Conservation (phyloP, 2,113 vertebrate species). For the Mus pahari region DNA sequence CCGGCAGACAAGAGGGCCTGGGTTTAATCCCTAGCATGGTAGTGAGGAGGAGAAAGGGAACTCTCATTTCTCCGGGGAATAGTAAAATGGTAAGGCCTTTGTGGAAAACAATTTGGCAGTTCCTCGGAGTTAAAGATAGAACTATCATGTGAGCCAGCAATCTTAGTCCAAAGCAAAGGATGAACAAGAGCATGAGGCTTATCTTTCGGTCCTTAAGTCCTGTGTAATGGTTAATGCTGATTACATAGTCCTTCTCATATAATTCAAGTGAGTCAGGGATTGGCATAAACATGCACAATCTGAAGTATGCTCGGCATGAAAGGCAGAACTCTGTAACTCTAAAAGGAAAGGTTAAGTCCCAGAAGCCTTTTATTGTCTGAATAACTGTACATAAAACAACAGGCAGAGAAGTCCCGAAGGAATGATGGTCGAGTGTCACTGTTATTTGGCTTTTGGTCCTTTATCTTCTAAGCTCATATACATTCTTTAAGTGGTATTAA, state of each 20-base stretch:
- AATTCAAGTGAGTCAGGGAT: not conserved
- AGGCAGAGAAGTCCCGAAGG: constrained; percentile 62
- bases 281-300: constrained; percentile 21
- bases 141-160: not conserved
- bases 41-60: not conserved
- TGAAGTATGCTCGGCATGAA: constrained; percentile 34
- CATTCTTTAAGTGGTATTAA: constrained; percentile 71
- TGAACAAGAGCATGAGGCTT: not conserved
- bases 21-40: not conserved
- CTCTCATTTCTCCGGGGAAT: not conserved
- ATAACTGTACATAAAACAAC: constrained; percentile 49
- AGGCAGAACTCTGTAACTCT: not conserved
- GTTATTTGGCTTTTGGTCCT: constrained; percentile 61
- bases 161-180: not conserved
- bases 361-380: constrained; percentile 51
- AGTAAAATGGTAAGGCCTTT: not conserved
- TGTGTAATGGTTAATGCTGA: constrained; percentile 46
- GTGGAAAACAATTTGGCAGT: not conserved
- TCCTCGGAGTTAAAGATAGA: not conserved
- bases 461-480: constrained; percentile 68
- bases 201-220: not conserved
- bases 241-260: constrained; percentile 45
- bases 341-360: constrained; percentile 50
- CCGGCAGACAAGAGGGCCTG: not conserved
- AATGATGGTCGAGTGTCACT: not conserved